A percentile compares a stretch with the other conserved stretches of the same genome.
These are phyloP conservation scores for Alviniconcha strummeri DNA, from an alignment of 2,888 invertebrate genomes.

Conservation along the genomic window DNA sequence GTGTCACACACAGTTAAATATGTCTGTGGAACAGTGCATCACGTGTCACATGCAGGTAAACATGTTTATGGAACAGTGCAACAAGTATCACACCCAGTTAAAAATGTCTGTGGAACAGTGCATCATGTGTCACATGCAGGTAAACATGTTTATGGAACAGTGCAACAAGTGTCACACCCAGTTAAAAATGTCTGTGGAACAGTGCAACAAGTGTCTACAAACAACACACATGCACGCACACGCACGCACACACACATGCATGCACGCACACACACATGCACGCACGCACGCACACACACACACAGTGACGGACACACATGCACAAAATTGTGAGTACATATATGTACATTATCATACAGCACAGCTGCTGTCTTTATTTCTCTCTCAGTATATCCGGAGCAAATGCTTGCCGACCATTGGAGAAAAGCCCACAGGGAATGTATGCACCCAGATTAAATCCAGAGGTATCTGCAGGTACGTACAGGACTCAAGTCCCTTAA, in stretches of 20 bases:
- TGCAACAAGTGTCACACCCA: too few relatives aligned
- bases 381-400: slow-evolving; percentile 64
- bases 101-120: background rate
- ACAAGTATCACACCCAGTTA: slow-evolving; percentile 80
- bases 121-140: too few relatives aligned
- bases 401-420: slow-evolving; percentile 69
- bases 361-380: background rate
- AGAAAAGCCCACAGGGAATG: slow-evolving; percentile 66
- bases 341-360: too few relatives aligned
- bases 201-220: too few relatives aligned
- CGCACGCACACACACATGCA: too few relatives aligned
- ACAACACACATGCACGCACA: too few relatives aligned
- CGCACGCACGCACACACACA: too few relatives aligned
- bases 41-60: slow-evolving; percentile 79
- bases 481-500: background rate
- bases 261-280: too few relatives aligned
- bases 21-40: slow-evolving; percentile 87
- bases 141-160: too few relatives aligned
- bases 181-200: too few relatives aligned
- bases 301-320: too few relatives aligned
- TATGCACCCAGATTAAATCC: slow-evolving; percentile 62
- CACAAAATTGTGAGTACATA: too few relatives aligned
- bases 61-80: slow-evolving; percentile 86
- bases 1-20: slow-evolving; percentile 77
- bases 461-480: slow-evolving; percentile 61